Conservation (phyloP, 2,113 vertebrate species). For the Serilophus lunatus region DNA sequence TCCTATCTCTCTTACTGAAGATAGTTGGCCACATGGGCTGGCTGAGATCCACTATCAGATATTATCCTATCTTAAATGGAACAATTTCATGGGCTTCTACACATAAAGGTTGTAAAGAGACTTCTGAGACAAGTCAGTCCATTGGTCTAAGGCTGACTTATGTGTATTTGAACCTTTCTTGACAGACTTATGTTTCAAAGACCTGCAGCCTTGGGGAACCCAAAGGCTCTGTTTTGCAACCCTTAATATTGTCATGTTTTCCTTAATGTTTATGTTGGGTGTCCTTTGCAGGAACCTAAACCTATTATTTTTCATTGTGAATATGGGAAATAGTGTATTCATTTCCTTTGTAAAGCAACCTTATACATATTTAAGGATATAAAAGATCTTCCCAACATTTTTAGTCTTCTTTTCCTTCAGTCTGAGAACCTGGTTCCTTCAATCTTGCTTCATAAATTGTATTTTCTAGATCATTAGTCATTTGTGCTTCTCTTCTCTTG, state of each 20-base stretch:
- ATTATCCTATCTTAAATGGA: neutral
- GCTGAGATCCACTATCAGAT: neutral
- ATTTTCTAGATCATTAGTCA: neutral
- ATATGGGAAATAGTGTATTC: neutral
- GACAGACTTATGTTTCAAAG: neutral
- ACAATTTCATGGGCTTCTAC: neutral
- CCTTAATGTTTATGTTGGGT: neutral
- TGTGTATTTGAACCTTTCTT: neutral
- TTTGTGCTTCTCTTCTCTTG: neutral
- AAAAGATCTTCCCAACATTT: neutral
- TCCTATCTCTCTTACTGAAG: neutral
- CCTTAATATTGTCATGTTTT: neutral
- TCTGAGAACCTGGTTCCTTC: neutral
- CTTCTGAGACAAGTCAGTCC: neutral
- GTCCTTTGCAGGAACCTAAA: neutral
- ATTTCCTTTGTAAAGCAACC: neutral
- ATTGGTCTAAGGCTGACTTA: neutral
- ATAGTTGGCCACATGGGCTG: neutral
- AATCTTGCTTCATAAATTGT: neutral
- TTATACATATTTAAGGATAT: neutral
- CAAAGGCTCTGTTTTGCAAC: neutral
- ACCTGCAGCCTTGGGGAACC: neutral
- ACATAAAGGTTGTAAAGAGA: neutral
- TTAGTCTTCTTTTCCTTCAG: neutral
- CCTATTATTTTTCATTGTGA: neutral